Conservation (phyloP, 2,888 invertebrate species). For the Andrena dorsata region DNA sequence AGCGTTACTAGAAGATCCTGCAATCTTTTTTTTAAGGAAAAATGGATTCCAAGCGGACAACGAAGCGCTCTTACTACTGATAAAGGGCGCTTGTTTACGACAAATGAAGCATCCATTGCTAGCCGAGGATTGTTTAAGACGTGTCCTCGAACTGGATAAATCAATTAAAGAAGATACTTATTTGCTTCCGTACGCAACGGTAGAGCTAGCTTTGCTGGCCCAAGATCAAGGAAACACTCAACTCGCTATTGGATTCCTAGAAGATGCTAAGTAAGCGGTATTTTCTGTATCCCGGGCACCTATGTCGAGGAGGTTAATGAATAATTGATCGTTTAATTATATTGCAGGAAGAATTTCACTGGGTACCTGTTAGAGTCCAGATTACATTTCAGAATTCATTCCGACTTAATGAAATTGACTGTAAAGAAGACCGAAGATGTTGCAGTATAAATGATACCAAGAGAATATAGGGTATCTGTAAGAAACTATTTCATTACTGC, state of each 20-base stretch:
- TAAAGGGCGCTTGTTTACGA: constrained; percentile 94
- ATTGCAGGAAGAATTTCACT: constrained; percentile 93
- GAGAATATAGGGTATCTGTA: constrained; percentile 36
- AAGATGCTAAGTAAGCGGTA: constrained; percentile 91
- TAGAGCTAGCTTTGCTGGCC: constrained; percentile 94
- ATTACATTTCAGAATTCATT: constrained; percentile 95
- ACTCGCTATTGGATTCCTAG: constrained; percentile 90
- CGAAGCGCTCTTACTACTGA: constrained; percentile 90
- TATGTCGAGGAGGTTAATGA: background rate
- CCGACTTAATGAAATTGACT: constrained; percentile 87
- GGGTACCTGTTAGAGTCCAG: constrained; percentile 95
- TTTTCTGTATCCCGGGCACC: background rate
- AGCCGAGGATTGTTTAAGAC: constrained; percentile 91
- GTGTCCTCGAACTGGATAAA: constrained; percentile 89
- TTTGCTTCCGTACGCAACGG: constrained; percentile 93
- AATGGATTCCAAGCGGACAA: constrained; percentile 89
- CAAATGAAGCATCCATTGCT: constrained; percentile 92
- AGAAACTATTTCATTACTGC: constrained; percentile 54
- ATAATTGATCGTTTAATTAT: constrained; percentile 8
- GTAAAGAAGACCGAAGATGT: constrained; percentile 76
- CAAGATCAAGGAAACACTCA: constrained; percentile 89
- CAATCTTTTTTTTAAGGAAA: constrained; percentile 68
- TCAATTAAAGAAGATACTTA: constrained; percentile 93
- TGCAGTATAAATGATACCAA: constrained; percentile 57
- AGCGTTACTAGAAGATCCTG: background rate